Conservation (phyloP, 2,113 vertebrate genomes). For the Oncorhynchus gorbuscha region DNA sequence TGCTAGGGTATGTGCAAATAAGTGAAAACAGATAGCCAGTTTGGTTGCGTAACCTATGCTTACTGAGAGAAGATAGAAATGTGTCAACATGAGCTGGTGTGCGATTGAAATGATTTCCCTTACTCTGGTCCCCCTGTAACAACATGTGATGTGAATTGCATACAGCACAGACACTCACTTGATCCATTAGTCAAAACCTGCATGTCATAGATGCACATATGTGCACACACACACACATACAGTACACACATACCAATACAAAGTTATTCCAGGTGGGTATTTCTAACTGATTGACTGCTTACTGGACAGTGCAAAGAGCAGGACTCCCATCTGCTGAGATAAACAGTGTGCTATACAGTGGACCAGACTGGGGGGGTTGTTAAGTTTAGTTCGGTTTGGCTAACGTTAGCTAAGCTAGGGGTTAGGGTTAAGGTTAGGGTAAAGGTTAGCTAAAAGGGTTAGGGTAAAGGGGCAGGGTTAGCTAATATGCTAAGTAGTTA, state of each 20-base stretch:
- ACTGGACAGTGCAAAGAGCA: not conserved
- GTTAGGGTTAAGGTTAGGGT: too few relatives aligned
- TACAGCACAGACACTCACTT: not conserved
- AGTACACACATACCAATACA: not conserved
- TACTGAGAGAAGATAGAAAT: not conserved
- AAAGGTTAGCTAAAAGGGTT: too few relatives aligned
- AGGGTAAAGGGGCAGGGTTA: too few relatives aligned
- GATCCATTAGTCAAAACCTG: not conserved
- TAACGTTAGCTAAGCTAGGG: too few relatives aligned
- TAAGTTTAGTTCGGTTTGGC: too few relatives aligned
- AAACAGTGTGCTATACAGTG: not conserved
- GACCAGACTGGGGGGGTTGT: not conserved
- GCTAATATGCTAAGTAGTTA: too few relatives aligned
- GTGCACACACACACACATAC: not conserved
- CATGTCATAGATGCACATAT: not conserved
- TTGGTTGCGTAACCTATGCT: not conserved
- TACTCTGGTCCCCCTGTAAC: not conserved
- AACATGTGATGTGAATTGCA: not conserved
- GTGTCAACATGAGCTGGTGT: not conserved
- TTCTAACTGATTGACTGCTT: not conserved
- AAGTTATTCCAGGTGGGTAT: slow-evolving; percentile 7
- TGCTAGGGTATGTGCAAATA: not conserved
- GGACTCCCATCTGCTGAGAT: not conserved
- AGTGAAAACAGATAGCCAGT: not conserved
- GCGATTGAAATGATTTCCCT: not conserved